Evolutionary conservation across 2,888 invertebrate genomes (phyloP), one percentile per base, ranked within the genome.

Genomic region (Junonia oenone): DNA sequence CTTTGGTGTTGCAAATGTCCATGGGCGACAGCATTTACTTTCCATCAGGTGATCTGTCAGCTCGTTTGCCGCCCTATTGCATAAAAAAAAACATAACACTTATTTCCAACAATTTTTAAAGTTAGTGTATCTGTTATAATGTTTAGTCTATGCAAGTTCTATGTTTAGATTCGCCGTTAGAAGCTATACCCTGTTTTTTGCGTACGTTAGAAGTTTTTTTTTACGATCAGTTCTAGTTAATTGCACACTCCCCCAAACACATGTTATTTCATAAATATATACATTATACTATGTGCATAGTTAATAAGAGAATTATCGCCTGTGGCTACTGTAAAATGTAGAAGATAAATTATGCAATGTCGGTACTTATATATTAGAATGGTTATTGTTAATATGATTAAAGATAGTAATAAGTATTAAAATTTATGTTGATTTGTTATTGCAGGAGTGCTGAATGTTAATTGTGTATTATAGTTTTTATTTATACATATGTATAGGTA

Each of bases 151-250:
- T 68, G 68, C 63, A 63, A 59, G 64, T 67, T 72, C 71, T 73
- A 72, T 65, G 68, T 73, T 73, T 73, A 73, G 69, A 67, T 62
- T 57, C 58, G 56, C 75, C 74, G 75, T 76, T 76, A 75, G 73
- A 71, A 69, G 63, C 67, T 63, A 64, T 65, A 61, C 62, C 65
- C 58, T 60, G 72, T 72, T 69, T 71, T 69, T 68, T 66, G 60
- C 58, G 56, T 56, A 64, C 65, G 61, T 66, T 66, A 68, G 61
- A 63, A 52, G 53, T 67, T 71, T 73, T 72, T 69, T 68, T 62
- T 61, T 52, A 51, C 49, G 56, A 61, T 63, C 61, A 56, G 58
- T 58, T 61, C 62, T 55, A 61, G 54, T 55, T 58, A 58, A 58
- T 61, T 58, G 61, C 61, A 48, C 60, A 52, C 55, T 57, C 51